Evolutionary conservation across 2,888 invertebrate genomes (phyloP), one percentile per base, ranked within the genome.

Genomic region (Troides oblongomaculatus): DNA sequence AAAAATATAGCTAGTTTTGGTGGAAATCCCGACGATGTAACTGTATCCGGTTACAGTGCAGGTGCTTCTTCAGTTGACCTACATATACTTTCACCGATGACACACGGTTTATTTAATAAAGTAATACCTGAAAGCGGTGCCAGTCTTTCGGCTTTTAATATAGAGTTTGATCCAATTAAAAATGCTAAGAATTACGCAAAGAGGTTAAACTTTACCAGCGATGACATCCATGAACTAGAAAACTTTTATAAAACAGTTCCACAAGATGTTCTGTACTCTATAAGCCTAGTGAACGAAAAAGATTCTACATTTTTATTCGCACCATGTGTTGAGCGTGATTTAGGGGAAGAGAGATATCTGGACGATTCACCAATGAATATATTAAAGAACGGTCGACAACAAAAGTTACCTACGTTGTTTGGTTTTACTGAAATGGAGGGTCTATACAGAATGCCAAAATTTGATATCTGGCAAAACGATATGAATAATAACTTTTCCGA

Each of bases 401-500:
- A 30, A 30, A 30, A 30, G 30, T 30, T 30, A 30, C 30, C 30
- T 30, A 30, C 30, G 30, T 30, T 30, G 30, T 30, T 30, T 30
- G 30, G 30, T 30, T 30, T 30, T 4, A 30, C 80, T 39, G 75
- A 82, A 21, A 80, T 82, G 81, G 82, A 84, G 72, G 82, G 82
- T 21, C 69, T 80, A 30, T 66, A 77, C 1, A 71, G 78, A 3
- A 23, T 79, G 1, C 14, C 21, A 0, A 4, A 59, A 2, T 83
- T 84, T 58, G 75, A 79, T 17, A 5, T n/a, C 0, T 85, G 82
- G 82, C 80, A 80, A 71, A 46, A 72, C 1, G 65, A 66, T 71
- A 83, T 87, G 83, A 87, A 85, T 72, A 72, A 78, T n/a, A 81
- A 82, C 1, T 85, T 88, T 71, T 77, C 81, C 0, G 79, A 84